phyloP scores from a whole-genome alignment of 2,888 invertebrate genomes.

The Pheosia gnoma region DNA sequence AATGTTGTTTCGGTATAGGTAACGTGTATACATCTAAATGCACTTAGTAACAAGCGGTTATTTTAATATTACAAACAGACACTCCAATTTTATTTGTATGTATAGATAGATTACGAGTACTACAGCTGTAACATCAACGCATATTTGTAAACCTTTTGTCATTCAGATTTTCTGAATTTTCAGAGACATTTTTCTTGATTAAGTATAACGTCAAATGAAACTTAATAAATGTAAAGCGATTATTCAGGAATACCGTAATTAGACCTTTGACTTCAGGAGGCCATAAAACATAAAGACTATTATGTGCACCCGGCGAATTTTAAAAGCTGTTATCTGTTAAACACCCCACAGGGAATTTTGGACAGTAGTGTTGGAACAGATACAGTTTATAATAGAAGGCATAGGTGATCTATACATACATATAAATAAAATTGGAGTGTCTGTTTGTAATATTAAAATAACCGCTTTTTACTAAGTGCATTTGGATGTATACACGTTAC shows the following conservation, averaged over 20 bases:
- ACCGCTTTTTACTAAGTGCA: too few species aligned
- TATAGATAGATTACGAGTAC: too few species aligned
- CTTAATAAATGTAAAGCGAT: slow-evolving; percentile 27
- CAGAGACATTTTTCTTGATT: background rate
- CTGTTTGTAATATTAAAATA: too few species aligned
- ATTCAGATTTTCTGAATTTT: background rate
- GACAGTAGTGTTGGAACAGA: slow-evolving; percentile 3
- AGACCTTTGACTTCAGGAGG: slow-evolving; percentile 26
- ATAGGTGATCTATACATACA: too few species aligned
- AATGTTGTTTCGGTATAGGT: too few species aligned
- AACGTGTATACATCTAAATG: too few species aligned
- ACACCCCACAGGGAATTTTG: slow-evolving; percentile 5
- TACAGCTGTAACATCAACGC: too few species aligned
- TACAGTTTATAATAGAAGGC: background rate
- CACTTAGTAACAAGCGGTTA: too few species aligned
- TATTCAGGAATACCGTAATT: slow-evolving; percentile 34
- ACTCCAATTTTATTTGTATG: too few species aligned
- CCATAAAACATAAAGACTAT: slow-evolving; percentile 35
- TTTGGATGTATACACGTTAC: too few species aligned
- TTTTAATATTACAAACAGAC: too few species aligned
- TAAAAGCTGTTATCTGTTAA: slow-evolving; percentile 4
- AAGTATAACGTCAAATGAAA: slow-evolving; percentile 21
- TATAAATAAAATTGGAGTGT: too few species aligned
- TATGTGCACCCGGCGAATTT: slow-evolving; percentile 27
- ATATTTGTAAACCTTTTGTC: background rate